Evolutionary conservation across 2,888 invertebrate genomes (phyloP).

Genomic region (Ormyrus nitidulus): DNA sequence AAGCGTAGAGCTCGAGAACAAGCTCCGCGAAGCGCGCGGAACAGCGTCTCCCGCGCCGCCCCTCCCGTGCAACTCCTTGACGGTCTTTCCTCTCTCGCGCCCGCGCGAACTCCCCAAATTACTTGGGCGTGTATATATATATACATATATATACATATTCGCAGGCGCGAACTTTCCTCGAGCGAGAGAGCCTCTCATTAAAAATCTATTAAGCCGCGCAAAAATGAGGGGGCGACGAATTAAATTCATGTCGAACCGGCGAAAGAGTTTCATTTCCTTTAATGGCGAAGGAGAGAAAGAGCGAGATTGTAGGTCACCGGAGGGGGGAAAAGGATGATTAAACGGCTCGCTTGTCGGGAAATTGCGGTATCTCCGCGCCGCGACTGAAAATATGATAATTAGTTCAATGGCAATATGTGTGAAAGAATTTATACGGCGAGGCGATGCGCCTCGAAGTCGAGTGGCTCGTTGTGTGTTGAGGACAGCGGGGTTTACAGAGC

Average conservation of each 20-base stretch:
- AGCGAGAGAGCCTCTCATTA: constrained; percentile 36
- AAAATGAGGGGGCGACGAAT: constrained; percentile 18
- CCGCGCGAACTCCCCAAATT: constrained; percentile 30
- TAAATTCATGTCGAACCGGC: constrained; percentile 36
- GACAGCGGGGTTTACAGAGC: too few species aligned
- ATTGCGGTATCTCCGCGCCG: too few species aligned
- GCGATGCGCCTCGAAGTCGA: too few species aligned
- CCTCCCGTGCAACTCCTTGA: neutral
- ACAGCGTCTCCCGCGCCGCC: constrained; percentile 7
- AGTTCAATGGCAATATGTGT: too few species aligned
- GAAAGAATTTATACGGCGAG: too few species aligned
- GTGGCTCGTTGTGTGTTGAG: too few species aligned
- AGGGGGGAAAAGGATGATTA: constrained; percentile 35
- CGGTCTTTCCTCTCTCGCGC: neutral
- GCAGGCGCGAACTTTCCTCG: neutral
- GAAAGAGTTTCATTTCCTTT: constrained; percentile 43
- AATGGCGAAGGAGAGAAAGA: constrained; percentile 23
- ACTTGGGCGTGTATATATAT: constrained; percentile 22
- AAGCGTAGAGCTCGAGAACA: constrained; percentile 7
- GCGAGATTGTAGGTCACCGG: constrained; percentile 11
- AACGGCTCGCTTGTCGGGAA: neutral
- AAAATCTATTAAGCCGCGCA: constrained; percentile 40
- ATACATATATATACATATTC: neutral
- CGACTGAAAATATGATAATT: too few species aligned
- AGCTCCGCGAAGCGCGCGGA: too few species aligned